Evolutionary conservation across 2,797 vertebrate species (phyloP), one percentile per base, ranked within the genome.

Genomic region (Cygnus olor): DNA sequence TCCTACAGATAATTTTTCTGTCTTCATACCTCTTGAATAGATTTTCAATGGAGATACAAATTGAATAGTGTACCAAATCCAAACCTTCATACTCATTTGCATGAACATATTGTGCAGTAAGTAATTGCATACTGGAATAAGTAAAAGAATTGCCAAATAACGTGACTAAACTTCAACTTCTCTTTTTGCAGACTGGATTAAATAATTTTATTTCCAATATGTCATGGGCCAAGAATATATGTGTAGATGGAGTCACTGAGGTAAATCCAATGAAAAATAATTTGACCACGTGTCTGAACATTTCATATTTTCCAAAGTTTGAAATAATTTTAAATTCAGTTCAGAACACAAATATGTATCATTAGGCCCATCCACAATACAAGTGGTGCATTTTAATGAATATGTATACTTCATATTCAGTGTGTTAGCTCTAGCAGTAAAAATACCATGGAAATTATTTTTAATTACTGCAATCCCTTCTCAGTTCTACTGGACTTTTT

Each of bases 21-120:
- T 92, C 69, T 93, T 94, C 24, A 38, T 87, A 88, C 58, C 57
- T 78, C 56, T 89, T 84, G 77, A 96, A 76, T 14, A 68, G 34
- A 73, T 82, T 94, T 94, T 81, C 60, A 71, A 1, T 45, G 32
- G 21, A 44, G 9, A 47, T 49, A 49, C 9, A 86, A 87, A 68
- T 6, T 65, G 16, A 84, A 57, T 68, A 61, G 47, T 47, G 47
- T 19, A 77, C 40, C 7, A 80, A 85, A 83, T 56, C 38, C 60
- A 80, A 93, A 73, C 6, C 11, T 93, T 36, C 38, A 38, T 54
- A 38, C 28, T 54, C 54, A 54, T 40, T 77, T 53, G 3, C 20
- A 34, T 27, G 42, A 57, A 11, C 1, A 0, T n/a, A 54, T 38
- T 76, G 28, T 47, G 10, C 13, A n/a, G n/a, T 51, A 61, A 86